Conservation (phyloP, 2,113 vertebrate species). For the Pelecanus crispus region DNA sequence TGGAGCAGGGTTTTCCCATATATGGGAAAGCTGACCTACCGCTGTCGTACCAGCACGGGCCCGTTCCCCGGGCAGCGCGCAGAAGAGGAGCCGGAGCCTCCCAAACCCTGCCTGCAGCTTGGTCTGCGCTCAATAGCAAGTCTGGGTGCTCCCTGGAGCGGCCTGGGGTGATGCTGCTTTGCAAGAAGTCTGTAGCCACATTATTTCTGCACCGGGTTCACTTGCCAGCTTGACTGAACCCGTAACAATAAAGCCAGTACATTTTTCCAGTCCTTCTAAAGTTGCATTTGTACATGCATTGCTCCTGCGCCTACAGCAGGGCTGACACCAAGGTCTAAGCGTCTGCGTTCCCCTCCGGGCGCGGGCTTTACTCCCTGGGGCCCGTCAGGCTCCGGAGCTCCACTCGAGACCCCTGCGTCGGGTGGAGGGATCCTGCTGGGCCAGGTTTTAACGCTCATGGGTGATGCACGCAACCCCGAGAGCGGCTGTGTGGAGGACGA, state of each 20-base stretch:
- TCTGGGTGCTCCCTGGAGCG: neutral
- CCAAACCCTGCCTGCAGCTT: neutral
- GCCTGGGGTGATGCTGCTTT: neutral
- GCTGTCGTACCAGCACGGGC: neutral
- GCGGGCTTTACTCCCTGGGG: neutral
- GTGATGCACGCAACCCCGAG: neutral
- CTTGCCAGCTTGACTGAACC: neutral
- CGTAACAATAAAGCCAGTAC: accelerated
- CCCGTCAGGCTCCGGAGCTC: accelerated
- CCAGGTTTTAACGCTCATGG: neutral
- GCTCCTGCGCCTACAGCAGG: neutral
- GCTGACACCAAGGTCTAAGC: neutral
- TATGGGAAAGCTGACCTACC: constrained; percentile 22
- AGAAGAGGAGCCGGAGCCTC: accelerated
- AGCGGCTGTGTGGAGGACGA: accelerated
- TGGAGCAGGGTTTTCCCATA: constrained; percentile 45
- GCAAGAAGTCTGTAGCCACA: neutral
- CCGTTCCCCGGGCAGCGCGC: neutral
- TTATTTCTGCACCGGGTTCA: neutral
- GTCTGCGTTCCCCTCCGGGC: neutral
- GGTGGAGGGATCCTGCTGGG: accelerated
- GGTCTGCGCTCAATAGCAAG: neutral
- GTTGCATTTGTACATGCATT: neutral
- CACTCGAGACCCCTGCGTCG: accelerated
- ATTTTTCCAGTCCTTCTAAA: neutral